Base-by-base conservation (phyloP, 2,888 invertebrate species). In the Alcis repandata region DNA sequence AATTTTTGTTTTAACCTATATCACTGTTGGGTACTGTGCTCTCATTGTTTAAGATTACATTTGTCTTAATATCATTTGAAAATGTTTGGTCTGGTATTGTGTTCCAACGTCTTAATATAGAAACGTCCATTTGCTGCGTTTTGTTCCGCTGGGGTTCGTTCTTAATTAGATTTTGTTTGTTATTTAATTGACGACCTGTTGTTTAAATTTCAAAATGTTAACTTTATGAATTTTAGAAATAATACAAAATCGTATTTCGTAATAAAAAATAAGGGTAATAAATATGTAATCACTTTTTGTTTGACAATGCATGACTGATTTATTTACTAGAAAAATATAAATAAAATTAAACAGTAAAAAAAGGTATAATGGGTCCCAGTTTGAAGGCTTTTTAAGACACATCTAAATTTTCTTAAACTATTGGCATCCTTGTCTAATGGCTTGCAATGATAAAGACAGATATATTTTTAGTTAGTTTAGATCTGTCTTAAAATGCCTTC, bases 31-130 rank as follows among this genome's bases (percentile, higher is more conserved):
- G 13, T 27, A 63, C 51, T 38, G 57, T 51, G 57, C 15, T 2
- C 38, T 58, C 52, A 63, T 63, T 63, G 63, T 57, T 52, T 45
- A 15, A 45, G 45, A 38, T 57, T 57, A 68, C 79, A 85, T 87
- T 82, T 79, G 82, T 83, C 83, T 84, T 86, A 80, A 79, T 77
- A 74, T 72, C 76, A 77, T 73, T 74, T 71, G 68, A 43, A 72
- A 77, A 71, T 71, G 52, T 66, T 66, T 62, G 54, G 62, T 48
- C 57, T 51, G 56, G 56, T 36, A 64, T 73, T 66, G 66, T 71
- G 64, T 70, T 64, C 59, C 53, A 49, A 57, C 62, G 66, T 68
- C 68, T 71, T 48, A 63, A 69, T 70, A 69, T 71, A 69, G 72
- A 68, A 68, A 60, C 43, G 51, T 60, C 45, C 27, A 59, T 56